These are phyloP conservation scores for Neodontobutis hainanensis DNA, from an alignment of 2,113 vertebrate genomes.

Conservation along the genomic window DNA sequence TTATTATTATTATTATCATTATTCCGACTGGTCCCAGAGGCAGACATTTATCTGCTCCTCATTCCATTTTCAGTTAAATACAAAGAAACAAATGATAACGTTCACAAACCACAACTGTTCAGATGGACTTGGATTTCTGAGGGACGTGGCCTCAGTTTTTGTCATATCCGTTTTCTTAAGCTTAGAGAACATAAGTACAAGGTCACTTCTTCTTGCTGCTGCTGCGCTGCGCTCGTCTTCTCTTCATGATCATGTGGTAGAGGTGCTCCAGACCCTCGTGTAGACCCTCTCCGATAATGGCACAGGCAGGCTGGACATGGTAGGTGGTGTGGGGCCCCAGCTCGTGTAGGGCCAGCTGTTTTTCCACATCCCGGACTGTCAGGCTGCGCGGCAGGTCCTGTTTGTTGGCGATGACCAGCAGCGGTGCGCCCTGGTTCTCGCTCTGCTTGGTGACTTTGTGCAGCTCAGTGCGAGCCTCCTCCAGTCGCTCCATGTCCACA, in stretches of 20 bases:
- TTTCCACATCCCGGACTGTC: conserved; percentile 89
- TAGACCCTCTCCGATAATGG: conserved; percentile 94
- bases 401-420: conserved; percentile 97
- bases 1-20: too few relatives aligned
- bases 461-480: conserved; percentile 93
- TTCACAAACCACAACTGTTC: too few relatives aligned
- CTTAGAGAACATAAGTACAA: too few relatives aligned
- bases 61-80: too few relatives aligned
- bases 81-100: too few relatives aligned
- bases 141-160: too few relatives aligned
- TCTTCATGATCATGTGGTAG: conserved; percentile 95
- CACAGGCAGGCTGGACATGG: conserved; percentile 68
- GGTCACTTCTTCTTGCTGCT: neutral
- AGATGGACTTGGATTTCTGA: too few relatives aligned
- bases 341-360: conserved; percentile 90
- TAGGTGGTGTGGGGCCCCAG: conserved; percentile 89
- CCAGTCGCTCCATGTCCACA: conserved; percentile 90
- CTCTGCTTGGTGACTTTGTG: conserved; percentile 93
- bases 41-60: too few relatives aligned
- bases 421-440: conserved; percentile 92
- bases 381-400: conserved; percentile 94
- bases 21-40: too few relatives aligned
- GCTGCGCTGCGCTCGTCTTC: conserved; percentile 65
- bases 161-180: too few relatives aligned
- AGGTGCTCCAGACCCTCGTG: conserved; percentile 96